A percentile compares a stretch with the other conserved stretches of the same genome.
phyloP scores from a whole-genome alignment of 1,140 invertebrate species.

The Euwallacea fornicatus region DNA sequence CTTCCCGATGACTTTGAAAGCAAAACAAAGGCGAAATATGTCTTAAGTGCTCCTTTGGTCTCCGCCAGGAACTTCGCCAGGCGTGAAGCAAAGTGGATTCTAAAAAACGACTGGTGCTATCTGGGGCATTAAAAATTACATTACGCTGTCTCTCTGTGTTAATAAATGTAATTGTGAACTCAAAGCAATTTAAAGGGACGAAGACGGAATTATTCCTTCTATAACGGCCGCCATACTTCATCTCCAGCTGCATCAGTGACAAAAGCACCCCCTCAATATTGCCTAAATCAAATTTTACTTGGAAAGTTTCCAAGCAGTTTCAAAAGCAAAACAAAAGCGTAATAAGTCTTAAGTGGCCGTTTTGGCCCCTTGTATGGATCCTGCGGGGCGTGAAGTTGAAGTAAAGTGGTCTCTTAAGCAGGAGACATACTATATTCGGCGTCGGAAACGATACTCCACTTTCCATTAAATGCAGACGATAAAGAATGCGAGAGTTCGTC shows the following conservation, averaged over 20 bases:
- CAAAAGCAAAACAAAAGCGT: slow-evolving; percentile 29
- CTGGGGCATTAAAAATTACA: background rate
- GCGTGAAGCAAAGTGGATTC: background rate
- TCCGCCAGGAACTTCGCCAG: background rate
- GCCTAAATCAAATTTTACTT: slow-evolving; percentile 27
- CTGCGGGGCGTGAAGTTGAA: slow-evolving; percentile 35
- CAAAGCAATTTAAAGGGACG: background rate
- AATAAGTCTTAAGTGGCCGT: slow-evolving; percentile 30
- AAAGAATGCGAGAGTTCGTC: slow-evolving; percentile 1
- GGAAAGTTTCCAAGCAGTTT: slow-evolving; percentile 22
- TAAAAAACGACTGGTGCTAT: background rate
- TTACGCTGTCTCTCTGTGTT: background rate
- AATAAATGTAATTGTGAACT: background rate
- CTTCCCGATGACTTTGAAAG: background rate
- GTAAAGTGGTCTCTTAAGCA: slow-evolving; percentile 29
- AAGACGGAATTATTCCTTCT: background rate
- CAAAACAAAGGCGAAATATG: slow-evolving; percentile 2
- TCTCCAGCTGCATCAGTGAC: too few species aligned
- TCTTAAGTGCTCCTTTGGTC: background rate
- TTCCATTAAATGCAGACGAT: slow-evolving; percentile 29
- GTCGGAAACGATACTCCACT: slow-evolving; percentile 34
- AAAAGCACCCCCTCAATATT: slow-evolving; percentile 8
- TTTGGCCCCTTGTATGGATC: slow-evolving; percentile 31
- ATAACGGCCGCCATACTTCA: too few species aligned
- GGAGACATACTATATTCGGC: slow-evolving; percentile 26